Evolutionary conservation across 53 echinoderm and acorn worm genomes (phyloP).

Genomic region (Antedon mediterranea): DNA sequence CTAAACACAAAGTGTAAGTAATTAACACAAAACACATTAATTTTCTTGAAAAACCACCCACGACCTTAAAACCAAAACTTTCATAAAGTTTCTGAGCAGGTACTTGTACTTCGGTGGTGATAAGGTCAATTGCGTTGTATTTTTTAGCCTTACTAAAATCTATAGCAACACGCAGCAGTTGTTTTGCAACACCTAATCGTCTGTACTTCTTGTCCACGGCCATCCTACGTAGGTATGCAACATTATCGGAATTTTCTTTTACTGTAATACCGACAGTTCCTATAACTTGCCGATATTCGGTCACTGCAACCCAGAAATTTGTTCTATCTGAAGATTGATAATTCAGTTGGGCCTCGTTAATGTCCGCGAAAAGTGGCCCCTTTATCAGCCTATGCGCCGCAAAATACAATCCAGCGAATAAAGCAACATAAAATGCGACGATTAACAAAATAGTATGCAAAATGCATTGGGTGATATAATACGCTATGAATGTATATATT

Average conservation of each 20-base stretch:
- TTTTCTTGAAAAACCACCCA: neutral
- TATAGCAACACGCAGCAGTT: neutral
- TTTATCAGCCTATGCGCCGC: neutral
- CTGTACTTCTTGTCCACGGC: neutral
- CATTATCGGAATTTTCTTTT: neutral
- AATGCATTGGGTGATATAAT: neutral
- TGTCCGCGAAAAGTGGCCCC: neutral
- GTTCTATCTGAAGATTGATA: neutral
- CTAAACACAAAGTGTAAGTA: neutral
- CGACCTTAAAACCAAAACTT: neutral
- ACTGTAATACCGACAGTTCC: neutral
- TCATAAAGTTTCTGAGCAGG: neutral
- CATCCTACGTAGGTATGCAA: neutral
- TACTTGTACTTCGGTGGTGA: neutral
- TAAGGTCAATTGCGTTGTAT: neutral
- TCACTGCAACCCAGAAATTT: neutral
- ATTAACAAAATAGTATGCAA: neutral
- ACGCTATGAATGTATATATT: neutral
- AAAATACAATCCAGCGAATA: neutral
- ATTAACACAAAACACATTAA: neutral
- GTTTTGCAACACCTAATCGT: neutral
- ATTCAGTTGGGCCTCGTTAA: neutral
- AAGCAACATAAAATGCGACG: neutral
- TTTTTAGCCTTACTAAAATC: neutral
- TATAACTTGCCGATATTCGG: neutral